Evolutionary conservation across 2,113 vertebrate species (phyloP).

Genomic region (Lagopus muta): DNA sequence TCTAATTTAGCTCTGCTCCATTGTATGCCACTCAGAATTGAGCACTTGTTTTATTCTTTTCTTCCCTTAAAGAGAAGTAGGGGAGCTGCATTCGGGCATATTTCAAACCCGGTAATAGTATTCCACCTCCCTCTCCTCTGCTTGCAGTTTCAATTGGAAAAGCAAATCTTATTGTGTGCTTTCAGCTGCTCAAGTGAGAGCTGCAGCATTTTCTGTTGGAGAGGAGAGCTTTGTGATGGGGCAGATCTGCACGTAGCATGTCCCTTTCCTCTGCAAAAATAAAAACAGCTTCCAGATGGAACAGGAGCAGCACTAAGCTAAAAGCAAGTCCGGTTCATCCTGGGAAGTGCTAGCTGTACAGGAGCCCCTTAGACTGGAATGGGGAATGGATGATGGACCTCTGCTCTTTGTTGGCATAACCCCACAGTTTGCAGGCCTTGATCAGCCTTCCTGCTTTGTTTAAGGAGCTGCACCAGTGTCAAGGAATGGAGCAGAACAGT

Average conservation of each 20-base stretch:
- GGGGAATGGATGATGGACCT: fast-evolving
- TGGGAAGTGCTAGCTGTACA: neutral
- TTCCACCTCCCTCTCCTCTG: neutral
- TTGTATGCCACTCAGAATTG: neutral
- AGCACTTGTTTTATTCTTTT: neutral
- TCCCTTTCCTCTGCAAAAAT: neutral
- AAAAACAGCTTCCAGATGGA: neutral
- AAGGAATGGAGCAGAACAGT: neutral
- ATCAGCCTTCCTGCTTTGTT: neutral
- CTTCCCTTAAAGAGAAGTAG: neutral
- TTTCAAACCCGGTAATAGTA: constrained; percentile 2
- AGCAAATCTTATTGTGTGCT: neutral
- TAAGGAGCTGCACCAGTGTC: neutral
- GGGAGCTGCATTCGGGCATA: neutral
- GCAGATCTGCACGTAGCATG: fast-evolving
- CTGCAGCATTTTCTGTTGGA: neutral
- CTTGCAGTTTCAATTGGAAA: neutral
- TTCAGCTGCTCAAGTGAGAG: neutral
- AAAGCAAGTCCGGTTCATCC: neutral
- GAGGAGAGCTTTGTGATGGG: neutral
- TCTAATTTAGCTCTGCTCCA: neutral
- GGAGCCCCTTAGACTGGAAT: neutral
- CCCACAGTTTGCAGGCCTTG: fast-evolving
- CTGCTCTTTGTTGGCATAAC: neutral
- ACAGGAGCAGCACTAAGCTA: neutral